Conservation (phyloP, 2,797 vertebrate species). For the Vespertilio murinus region DNA sequence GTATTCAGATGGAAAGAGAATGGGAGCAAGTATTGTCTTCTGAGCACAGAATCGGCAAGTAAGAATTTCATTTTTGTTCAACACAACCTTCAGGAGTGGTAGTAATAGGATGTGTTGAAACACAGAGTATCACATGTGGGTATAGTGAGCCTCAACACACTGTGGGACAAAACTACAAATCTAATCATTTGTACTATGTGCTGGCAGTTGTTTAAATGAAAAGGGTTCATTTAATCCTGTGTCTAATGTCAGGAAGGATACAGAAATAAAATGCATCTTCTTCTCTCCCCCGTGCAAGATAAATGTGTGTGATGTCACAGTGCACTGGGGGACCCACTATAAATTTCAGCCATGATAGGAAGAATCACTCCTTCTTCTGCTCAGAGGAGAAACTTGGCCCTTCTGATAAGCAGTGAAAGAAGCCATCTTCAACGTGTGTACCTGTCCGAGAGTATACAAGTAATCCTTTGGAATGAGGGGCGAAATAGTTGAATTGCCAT, state of each 20-base stretch:
- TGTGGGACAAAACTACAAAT: constrained; percentile 39
- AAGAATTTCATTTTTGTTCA: constrained; percentile 52
- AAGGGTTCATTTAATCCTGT: constrained; percentile 42
- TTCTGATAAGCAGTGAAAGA: background rate
- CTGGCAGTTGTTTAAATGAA: constrained; percentile 48
- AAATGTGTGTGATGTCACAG: background rate
- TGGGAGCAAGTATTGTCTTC: constrained; percentile 22
- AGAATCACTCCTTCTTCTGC: background rate
- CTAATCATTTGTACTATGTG: background rate
- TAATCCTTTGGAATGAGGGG: background rate
- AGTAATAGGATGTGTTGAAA: constrained; percentile 7
- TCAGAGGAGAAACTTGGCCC: background rate
- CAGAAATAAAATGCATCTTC: constrained; percentile 51
- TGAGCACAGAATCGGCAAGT: background rate
- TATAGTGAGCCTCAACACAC: background rate
- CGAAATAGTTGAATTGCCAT: background rate
- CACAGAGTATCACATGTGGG: background rate
- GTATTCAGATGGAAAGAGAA: constrained; percentile 20
- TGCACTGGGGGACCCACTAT: background rate
- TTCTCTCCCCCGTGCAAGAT: constrained; percentile 34
- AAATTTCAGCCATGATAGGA: constrained; percentile 11
- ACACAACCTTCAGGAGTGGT: constrained; percentile 14
- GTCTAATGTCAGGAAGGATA: constrained; percentile 24
- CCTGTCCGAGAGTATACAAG: background rate
- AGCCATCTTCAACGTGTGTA: background rate